phyloP scores from a whole-genome alignment of 35 echinoderm and acorn worm species.

The Apostichopus californicus region DNA sequence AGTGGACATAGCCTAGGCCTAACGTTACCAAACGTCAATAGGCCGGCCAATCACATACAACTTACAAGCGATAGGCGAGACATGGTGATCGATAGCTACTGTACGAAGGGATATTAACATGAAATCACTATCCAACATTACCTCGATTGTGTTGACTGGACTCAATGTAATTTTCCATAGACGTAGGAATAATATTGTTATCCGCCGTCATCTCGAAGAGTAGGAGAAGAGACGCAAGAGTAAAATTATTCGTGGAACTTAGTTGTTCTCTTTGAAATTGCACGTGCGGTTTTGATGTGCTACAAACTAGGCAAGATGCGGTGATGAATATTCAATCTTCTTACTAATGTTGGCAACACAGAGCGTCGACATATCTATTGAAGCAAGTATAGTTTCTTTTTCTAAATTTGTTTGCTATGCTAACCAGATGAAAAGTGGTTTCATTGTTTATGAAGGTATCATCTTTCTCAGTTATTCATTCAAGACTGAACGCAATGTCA shows the following conservation, averaged over 20 bases:
- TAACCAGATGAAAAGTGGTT: too few relatives aligned
- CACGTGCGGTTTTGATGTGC: background rate
- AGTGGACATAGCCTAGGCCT: too few relatives aligned
- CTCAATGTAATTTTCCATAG: constrained; percentile 77
- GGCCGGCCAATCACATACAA: too few relatives aligned
- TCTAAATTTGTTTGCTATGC: too few relatives aligned
- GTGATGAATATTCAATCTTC: background rate
- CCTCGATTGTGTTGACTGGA: constrained; percentile 81
- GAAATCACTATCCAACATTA: constrained; percentile 1
- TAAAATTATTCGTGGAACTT: background rate
- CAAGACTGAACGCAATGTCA: too few relatives aligned
- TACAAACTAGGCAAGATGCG: background rate
- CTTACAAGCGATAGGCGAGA: too few relatives aligned
- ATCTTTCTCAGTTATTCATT: too few relatives aligned
- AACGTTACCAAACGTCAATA: too few relatives aligned
- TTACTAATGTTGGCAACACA: too few relatives aligned
- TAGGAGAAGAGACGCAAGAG: background rate
- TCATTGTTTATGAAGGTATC: too few relatives aligned
- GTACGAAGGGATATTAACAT: background rate
- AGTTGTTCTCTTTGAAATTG: background rate
- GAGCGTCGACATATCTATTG: too few relatives aligned
- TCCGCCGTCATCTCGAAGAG: constrained; percentile 31
- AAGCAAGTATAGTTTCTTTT: too few relatives aligned
- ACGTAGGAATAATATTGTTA: constrained; percentile 52
- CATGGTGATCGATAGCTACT: background rate